Base-by-base conservation (phyloP, 37 sponge, comb jelly and placozoan genomes). In the Haliclona indistincta region DNA sequence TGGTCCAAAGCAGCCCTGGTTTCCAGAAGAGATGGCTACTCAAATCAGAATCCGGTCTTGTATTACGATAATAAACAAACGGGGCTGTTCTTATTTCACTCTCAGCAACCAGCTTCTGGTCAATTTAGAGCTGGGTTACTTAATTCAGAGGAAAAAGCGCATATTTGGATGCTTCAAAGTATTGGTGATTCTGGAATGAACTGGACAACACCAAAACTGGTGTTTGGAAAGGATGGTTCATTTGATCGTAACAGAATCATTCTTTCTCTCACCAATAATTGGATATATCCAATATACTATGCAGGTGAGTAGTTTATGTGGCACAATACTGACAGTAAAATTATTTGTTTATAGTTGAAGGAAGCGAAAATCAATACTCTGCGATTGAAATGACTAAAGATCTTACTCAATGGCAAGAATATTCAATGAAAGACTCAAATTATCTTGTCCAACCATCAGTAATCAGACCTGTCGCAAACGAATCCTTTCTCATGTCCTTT, bases 41-140 rank as follows among this genome's bases (percentile, higher is more conserved):
- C 87, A 60, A 86, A 86, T 45, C 87, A 86, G 64, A 86, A 86
- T 51, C 87, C 87, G n/a, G 87, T 86, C 6, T 70, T 86, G 42
- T 86, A 64, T 39, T 47, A 35, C 4, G 87, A 86, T 56, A 43
- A 8, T 15, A 22, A 71, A 19, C 6, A n/a, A 13, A 47, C 26
- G 29, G 33, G 10, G 3, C 55, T 86, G n/a, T 56, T 73, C 56
- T 70, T 86, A 43, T 86, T 70, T 44, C 87, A 86, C 54, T 80
- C 87, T n/a, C 87, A 86, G 63, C 87, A 86, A 51, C 80, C 77
- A 34, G 79, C 85, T n/a, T 49, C 45, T 28, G 33, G 20, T 40
- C n/a, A n/a, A n/a, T n/a, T n/a, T n/a, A n/a, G n/a, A n/a, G n/a
- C n/a, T n/a, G n/a, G n/a, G n/a, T n/a, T n/a, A n/a, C n/a, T n/a